Evolutionary conservation across 2,888 invertebrate species (phyloP).

Genomic region (Stenodera caucasica): DNA sequence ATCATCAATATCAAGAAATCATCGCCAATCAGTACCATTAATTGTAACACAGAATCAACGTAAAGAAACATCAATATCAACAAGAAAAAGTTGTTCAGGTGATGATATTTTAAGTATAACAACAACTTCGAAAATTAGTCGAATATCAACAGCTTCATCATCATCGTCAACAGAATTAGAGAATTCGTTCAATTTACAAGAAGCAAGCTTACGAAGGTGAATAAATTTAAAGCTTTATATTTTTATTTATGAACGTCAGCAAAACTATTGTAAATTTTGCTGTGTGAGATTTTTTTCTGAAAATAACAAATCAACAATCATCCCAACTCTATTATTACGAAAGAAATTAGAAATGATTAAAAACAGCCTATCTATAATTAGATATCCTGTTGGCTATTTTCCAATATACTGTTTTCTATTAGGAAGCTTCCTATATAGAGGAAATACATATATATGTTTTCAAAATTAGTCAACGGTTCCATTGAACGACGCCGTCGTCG

Average conservation of each 20-base stretch:
- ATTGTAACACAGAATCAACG: slow-evolving; percentile 57
- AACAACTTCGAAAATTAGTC: slow-evolving; percentile 40
- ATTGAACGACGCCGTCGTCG: slow-evolving; percentile 33
- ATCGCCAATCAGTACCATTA: slow-evolving; percentile 57
- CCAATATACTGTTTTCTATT: slow-evolving; percentile 49
- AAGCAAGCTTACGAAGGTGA: neutral
- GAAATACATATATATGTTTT: slow-evolving; percentile 43
- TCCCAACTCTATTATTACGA: slow-evolving; percentile 40
- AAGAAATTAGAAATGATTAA: slow-evolving; percentile 48
- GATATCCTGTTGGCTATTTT: slow-evolving; percentile 54
- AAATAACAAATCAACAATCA: slow-evolving; percentile 32
- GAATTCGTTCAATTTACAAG: neutral
- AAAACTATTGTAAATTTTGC: neutral
- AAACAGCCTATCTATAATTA: slow-evolving; percentile 53
- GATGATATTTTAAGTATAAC: slow-evolving; percentile 47
- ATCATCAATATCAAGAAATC: slow-evolving; percentile 41
- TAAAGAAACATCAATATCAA: slow-evolving; percentile 49
- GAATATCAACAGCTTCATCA: slow-evolving; percentile 17
- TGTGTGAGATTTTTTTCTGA: slow-evolving; percentile 12
- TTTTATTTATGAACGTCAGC: neutral
- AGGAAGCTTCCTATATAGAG: slow-evolving; percentile 50
- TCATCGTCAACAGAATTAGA: neutral
- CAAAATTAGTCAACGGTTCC: slow-evolving; percentile 50
- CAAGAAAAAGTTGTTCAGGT: slow-evolving; percentile 38
- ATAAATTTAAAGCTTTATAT: neutral